Percentiles rank a stretch among this genome's conserved stretches.
phyloP scores from a whole-genome alignment of 2,797 vertebrate species.

The Novumbra hubbsi region DNA sequence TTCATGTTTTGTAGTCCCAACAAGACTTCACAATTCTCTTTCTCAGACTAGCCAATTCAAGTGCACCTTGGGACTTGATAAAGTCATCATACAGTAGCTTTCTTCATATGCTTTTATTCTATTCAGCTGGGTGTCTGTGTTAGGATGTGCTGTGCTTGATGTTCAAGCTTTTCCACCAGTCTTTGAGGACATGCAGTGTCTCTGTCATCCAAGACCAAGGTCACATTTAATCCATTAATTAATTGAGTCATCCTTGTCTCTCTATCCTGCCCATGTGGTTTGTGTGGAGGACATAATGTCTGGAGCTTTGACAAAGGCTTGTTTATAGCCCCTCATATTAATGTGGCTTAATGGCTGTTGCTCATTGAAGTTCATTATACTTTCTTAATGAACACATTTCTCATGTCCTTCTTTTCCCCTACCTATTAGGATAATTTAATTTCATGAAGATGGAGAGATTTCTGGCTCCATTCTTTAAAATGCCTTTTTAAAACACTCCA shows the following conservation, averaged over 20 bases:
- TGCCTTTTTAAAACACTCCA: conserved; percentile 7
- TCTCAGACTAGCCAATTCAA: conserved; percentile 60
- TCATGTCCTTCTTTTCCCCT: not conserved
- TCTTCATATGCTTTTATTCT: conserved; percentile 25
- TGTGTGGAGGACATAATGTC: conserved; percentile 6
- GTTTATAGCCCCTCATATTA: conserved; percentile 23
- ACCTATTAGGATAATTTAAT: conserved; percentile 29
- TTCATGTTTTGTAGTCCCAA: conserved; percentile 62
- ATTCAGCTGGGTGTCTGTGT: conserved; percentile 25
- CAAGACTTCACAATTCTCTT: conserved; percentile 48
- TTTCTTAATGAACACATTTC: conserved; percentile 18
- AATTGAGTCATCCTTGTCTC: not conserved
- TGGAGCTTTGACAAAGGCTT: conserved; percentile 5
- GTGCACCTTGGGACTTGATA: conserved; percentile 45
- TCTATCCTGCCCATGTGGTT: not conserved
- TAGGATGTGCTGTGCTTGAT: conserved; percentile 39
- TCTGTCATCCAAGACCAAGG: conserved; percentile 24
- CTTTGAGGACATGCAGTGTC: conserved; percentile 29
- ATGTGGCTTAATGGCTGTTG: conserved; percentile 16
- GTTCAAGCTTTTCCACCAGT: conserved; percentile 50
- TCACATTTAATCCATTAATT: conserved; percentile 24
- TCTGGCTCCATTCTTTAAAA: conserved; percentile 21
- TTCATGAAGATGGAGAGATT: conserved; percentile 21
- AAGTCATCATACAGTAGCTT: conserved; percentile 12
- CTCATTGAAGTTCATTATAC: not conserved